phyloP scores from a whole-genome alignment of 2,888 invertebrate species.

The Caenorhabditis sp. region DNA sequence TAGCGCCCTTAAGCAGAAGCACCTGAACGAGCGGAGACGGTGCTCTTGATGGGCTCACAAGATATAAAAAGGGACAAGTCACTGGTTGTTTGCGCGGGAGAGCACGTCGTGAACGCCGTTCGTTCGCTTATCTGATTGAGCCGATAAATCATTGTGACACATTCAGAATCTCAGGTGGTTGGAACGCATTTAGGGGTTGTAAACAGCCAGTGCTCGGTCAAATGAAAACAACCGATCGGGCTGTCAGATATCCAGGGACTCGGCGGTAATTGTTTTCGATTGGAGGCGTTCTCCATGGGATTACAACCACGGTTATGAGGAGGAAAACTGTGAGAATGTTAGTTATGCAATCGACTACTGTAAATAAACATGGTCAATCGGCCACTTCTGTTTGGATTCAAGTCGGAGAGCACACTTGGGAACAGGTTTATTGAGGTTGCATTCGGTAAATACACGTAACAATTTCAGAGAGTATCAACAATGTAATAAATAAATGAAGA shows the following conservation, averaged over 20 bases:
- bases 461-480: conserved; percentile 13
- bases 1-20: conserved; percentile 24
- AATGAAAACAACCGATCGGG: conserved; percentile 6
- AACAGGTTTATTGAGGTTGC: conserved; percentile 29
- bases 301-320: neutral
- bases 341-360: no score
- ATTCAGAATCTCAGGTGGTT: conserved; percentile 48
- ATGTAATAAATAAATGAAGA: neutral
- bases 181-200: conserved; percentile 26
- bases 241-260: neutral
- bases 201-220: neutral
- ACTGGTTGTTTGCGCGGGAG: conserved; percentile 38
- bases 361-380: no score
- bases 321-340: no score
- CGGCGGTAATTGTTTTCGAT: neutral
- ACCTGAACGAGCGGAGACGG: conserved; percentile 17
- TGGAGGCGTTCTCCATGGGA: neutral
- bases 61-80: conserved; percentile 16
- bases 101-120: conserved; percentile 17
- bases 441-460: conserved; percentile 29
- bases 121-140: conserved; percentile 41
- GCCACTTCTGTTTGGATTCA: no score
- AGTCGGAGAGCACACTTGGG: conserved; percentile 13
- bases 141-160: conserved; percentile 53
- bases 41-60: conserved; percentile 31